These are phyloP conservation scores for Castor canadensis DNA, from an alignment of 2,113 vertebrate species.

Conservation along the genomic window DNA sequence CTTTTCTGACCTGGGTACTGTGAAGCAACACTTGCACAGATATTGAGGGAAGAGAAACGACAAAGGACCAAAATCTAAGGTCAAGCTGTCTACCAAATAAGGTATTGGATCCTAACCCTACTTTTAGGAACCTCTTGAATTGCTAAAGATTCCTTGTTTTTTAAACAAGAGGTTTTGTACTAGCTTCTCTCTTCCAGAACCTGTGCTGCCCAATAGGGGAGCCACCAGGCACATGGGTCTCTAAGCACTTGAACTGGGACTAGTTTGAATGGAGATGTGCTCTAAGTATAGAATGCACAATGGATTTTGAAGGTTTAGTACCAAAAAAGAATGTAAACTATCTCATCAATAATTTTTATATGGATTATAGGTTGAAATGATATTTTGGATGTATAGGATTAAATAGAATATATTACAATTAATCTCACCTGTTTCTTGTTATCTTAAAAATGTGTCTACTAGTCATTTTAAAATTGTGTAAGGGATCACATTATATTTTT, in stretches of 20 bases:
- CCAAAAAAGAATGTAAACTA: slow-evolving; percentile 40
- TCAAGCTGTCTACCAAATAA: slow-evolving; percentile 14
- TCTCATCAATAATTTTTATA: slow-evolving; percentile 41
- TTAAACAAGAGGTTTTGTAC: slow-evolving; percentile 34
- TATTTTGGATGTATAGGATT: slow-evolving; percentile 39
- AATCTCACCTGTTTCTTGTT: slow-evolving; percentile 43
- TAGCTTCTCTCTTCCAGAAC: background rate
- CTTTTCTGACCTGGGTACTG: slow-evolving; percentile 27
- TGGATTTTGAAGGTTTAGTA: slow-evolving; percentile 39
- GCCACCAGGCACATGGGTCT: background rate
- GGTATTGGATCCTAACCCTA: background rate
- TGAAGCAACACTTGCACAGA: slow-evolving; percentile 37
- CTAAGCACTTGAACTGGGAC: background rate
- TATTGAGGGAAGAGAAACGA: slow-evolving; percentile 2
- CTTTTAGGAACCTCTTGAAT: slow-evolving; percentile 52
- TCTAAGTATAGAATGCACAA: background rate
- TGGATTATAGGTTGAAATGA: background rate
- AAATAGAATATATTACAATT: slow-evolving; percentile 60
- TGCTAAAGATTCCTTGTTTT: slow-evolving; percentile 1
- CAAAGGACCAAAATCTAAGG: slow-evolving; percentile 4
- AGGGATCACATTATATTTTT: slow-evolving; percentile 41
- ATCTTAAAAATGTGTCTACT: slow-evolving; percentile 21
- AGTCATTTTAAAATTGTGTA: slow-evolving; percentile 19
- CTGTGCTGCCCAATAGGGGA: background rate
- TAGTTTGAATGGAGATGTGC: background rate